Base-by-base conservation (phyloP, 2,797 vertebrate species). In the Rhinella marina region DNA sequence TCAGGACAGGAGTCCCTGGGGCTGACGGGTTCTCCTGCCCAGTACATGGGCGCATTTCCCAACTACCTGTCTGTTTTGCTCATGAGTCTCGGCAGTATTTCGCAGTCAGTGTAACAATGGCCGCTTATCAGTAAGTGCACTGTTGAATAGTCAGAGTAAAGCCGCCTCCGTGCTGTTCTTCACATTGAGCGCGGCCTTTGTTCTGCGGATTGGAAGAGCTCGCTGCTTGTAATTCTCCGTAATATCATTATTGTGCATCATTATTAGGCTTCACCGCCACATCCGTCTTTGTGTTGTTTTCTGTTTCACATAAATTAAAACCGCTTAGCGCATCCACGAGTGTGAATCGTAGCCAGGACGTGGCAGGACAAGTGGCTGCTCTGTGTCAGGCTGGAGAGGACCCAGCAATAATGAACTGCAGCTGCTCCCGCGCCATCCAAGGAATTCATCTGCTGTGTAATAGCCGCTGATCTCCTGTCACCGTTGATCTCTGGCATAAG, bases 231-330 rank as follows among this genome's bases (percentile, higher is more conserved):
- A 88, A 86, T 81, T 62, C 70, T 86, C 78, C 59, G 48, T 82
- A 77, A 76, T 80, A 86, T 88, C 57, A 88, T 88, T 85, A 81
- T 81, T 62, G 29, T n/a, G 66, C 77, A 73, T 88, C 41, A 61
- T 88, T 82, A 75, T 48, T 29, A 75, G 79, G 84, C 41, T 66
- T 85, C 29, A 17, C 76, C 50, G 56, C 64, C 7, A 16, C 64
- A 62, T 79, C 66, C n/a, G 2, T 81, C 66, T 70, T 82, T 84
- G 41, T 88, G 29, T 81, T 85, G 77, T 75, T 72, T 85, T 85
- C 66, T 81, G 66, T 77, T 62, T 80, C 56, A 57, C 66, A 61
- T 62, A 25, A 88, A 85, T 85, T 73, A 88, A 88, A 80, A 25
- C 52, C 23, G 48, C 72, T 88, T 32, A 54, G n/a, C 41, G 10